These are phyloP conservation scores for Drosophila neocordata DNA, from an alignment of 1,140 invertebrate genomes.

Conservation along the genomic window DNA sequence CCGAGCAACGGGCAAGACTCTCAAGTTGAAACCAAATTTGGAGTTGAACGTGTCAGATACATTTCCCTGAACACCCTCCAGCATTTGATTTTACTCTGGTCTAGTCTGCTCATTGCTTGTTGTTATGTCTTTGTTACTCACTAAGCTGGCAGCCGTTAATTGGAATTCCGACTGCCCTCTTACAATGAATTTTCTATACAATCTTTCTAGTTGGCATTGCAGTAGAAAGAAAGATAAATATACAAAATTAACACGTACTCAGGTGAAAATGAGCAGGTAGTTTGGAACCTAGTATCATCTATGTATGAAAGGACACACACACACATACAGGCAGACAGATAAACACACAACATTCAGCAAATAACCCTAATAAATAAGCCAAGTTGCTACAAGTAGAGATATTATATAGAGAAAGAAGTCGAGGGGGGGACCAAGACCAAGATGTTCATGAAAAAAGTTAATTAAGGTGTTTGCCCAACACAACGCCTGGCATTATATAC, in stretches of 20 bases:
- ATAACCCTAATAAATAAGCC: conserved; percentile 80
- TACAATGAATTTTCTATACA: conserved; percentile 52
- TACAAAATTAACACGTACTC: conserved; percentile 79
- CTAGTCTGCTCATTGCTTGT: neutral
- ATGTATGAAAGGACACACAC: conserved; percentile 40
- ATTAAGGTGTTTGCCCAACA: conserved; percentile 77
- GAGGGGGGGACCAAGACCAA: conserved; percentile 33
- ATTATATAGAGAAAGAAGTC: no score
- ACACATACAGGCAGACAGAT: conserved; percentile 15
- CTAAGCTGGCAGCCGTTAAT: conserved; percentile 59
- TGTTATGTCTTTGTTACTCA: conserved; percentile 40
- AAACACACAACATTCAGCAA: conserved; percentile 43
- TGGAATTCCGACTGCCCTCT: conserved; percentile 59
- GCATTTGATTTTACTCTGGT: neutral
- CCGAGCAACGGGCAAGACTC: conserved; percentile 22
- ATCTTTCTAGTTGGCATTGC: conserved; percentile 53
- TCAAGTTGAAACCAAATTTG: conserved; percentile 53
- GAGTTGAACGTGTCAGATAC: conserved; percentile 58
- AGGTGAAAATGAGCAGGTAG: conserved; percentile 78
- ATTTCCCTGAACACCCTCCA: conserved; percentile 21
- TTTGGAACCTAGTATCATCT: conserved; percentile 30
- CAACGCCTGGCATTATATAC: conserved; percentile 63
- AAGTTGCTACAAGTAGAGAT: conserved; percentile 59
- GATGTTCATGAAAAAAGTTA: conserved; percentile 75
- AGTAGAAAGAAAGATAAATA: conserved; percentile 67